Base-by-base conservation (phyloP, 2,113 vertebrate genomes). In the Aplodontia rufa region DNA sequence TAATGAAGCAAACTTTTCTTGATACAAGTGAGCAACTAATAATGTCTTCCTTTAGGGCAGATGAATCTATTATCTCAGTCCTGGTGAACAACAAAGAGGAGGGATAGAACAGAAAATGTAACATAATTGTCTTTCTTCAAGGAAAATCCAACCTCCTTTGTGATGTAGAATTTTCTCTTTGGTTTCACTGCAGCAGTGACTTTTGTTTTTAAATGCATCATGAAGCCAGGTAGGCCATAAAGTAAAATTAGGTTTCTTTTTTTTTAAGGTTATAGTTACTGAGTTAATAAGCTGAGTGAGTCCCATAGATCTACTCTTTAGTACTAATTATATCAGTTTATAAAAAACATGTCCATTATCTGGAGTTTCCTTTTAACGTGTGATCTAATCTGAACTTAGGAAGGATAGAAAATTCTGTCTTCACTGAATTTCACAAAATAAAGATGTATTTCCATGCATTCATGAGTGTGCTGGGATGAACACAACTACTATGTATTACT, bases 51-150 rank as follows among this genome's bases (percentile, higher is more conserved):
- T 97, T 95, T 51, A 97, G 93, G 97, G 86, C 84, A 97, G 81
- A 96, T 47, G 97, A 97, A 94, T n/a, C 60, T 97, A 95, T 97
- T 97, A 68, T 96, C 97, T 93, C 79, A 71, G 96, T 87, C 17
- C 91, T 90, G 90, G 84, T 94, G 88, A 94, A 79, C 94, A 96
- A 92, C 55, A 92, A 80, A 92, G 37, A 72, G 26, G 82, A 69
- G 68, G 90, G 45, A 45, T 87, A 80, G 87, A 80, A 37, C 45
- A 91, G n/a, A 4, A 93, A 97, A 94, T 64, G 42, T 42, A 93
- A 91, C 85, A 45, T 20, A 51, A 87, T 80, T 90, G 66, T 8
- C 37, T 75, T 9, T 80, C 84, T 95, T 81, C 84, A 97, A 97
- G 90, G 26, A 40, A 92, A 96, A 96, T 35, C 0, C 24, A 26